Conservation (phyloP, 2,888 invertebrate genomes). For the Iselma pallidipennis region DNA sequence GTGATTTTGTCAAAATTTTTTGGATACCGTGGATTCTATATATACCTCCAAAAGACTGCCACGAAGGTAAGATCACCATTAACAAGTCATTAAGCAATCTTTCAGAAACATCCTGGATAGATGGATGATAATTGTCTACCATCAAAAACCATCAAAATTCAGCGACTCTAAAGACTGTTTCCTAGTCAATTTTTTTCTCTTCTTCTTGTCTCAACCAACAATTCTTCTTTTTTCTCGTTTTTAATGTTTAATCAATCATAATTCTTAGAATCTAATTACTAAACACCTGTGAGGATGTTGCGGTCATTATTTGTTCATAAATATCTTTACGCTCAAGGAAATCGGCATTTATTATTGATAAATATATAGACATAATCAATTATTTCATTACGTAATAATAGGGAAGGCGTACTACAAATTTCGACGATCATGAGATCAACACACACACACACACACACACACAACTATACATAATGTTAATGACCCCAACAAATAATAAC, state of each 20-base stretch:
- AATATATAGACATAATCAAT: constrained; percentile 10
- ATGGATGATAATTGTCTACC: neutral
- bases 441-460: no score
- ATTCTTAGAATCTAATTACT: constrained; percentile 11
- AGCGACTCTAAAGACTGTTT: neutral
- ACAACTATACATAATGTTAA: no score
- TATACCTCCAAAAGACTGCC: constrained; percentile 42
- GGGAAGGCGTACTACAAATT: constrained; percentile 19
- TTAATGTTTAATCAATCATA: constrained; percentile 13
- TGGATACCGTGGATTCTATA: constrained; percentile 50
- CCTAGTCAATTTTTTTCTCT: neutral
- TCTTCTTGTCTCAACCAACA: neutral
- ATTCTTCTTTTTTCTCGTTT: neutral
- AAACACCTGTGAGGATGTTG: constrained; percentile 10
- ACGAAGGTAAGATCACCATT: constrained; percentile 39
- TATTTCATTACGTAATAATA: constrained; percentile 17
- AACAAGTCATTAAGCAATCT: neutral
- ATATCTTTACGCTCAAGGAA: constrained; percentile 7
- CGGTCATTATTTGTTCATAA: neutral
- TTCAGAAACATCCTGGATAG: neutral
- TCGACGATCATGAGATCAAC: constrained; percentile 16
- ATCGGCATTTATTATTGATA: constrained; percentile 3
- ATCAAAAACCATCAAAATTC: constrained; percentile 3
- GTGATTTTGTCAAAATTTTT: constrained; percentile 46
- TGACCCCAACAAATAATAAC: constrained; percentile 14